These are phyloP conservation scores for Melanotaenia parkinsoni DNA, from an alignment of 2,797 vertebrate genomes.

Conservation along the genomic window DNA sequence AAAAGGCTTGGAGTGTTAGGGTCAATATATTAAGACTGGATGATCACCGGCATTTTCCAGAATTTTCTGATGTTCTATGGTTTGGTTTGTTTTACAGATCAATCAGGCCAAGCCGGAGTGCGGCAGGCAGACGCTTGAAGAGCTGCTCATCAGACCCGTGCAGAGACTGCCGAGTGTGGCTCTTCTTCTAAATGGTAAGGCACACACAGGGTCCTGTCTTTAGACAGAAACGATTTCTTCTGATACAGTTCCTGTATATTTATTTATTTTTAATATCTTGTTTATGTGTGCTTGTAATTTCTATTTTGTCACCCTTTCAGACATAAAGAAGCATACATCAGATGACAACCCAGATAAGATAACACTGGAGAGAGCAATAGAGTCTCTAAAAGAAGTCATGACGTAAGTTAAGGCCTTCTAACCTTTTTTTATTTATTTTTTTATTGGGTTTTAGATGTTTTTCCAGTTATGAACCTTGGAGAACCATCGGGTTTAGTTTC, in stretches of 20 bases:
- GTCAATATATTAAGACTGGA: too few species aligned
- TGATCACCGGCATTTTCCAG: too few species aligned
- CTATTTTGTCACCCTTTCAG: constrained; percentile 68
- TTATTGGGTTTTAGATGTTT: too few species aligned
- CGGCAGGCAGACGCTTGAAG: constrained; percentile 93
- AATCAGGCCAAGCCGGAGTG: constrained; percentile 98
- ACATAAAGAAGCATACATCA: constrained; percentile 96
- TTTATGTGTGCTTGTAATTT: constrained; percentile 17
- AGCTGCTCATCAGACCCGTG: constrained; percentile 96
- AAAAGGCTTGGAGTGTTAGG: too few species aligned
- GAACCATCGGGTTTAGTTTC: too few species aligned
- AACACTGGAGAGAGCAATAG: constrained; percentile 94
- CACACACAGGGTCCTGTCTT: background rate
- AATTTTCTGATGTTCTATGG: background rate
- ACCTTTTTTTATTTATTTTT: background rate
- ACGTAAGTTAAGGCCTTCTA: constrained; percentile 86
- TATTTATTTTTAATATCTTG: constrained; percentile 13
- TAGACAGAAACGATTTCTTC: background rate
- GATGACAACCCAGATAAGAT: constrained; percentile 97
- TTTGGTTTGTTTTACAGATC: constrained; percentile 81
- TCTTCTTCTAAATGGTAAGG: constrained; percentile 92
- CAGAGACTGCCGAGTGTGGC: constrained; percentile 96
- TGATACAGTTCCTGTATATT: background rate
- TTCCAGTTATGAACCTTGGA: too few species aligned
- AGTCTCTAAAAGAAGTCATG: constrained; percentile 98